Evolutionary conservation across 2,113 vertebrate genomes (phyloP).

Genomic region (Trachemys scripta): DNA sequence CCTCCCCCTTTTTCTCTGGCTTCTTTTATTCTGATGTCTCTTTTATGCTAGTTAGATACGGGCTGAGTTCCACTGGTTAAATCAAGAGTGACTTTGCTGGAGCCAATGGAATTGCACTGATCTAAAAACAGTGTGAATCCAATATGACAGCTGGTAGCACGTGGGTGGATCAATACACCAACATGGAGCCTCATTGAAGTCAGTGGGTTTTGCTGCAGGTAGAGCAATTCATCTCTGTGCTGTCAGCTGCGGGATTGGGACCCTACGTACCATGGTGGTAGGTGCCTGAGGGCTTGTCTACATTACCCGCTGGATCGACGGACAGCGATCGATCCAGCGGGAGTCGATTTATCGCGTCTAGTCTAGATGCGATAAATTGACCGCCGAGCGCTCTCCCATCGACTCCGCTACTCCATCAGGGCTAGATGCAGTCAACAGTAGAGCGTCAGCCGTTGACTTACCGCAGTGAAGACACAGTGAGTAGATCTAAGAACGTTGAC

Average conservation of each 20-base stretch:
- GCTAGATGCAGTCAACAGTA: no score
- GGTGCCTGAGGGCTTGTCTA: neutral
- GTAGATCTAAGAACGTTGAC: no score
- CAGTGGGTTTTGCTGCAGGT: neutral
- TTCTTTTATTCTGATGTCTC: neutral
- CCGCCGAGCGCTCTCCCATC: no score
- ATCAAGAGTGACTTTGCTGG: neutral
- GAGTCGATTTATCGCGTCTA: no score
- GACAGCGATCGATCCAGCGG: no score
- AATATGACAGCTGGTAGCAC: neutral
- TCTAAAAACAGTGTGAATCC: neutral
- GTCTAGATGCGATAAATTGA: no score
- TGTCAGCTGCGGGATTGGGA: neutral
- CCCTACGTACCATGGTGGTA: neutral
- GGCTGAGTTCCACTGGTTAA: neutral
- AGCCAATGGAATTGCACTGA: neutral
- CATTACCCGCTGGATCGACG: no score
- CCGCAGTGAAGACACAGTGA: no score
- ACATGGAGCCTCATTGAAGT: neutral
- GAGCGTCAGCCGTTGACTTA: no score
- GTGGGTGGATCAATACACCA: neutral
- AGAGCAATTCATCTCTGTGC: accelerated
- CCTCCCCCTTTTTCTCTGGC: neutral
- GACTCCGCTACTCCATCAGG: no score
- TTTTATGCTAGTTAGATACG: neutral